These are phyloP conservation scores for Heterodera schachtii DNA, from an alignment of 1,140 invertebrate species.

Conservation along the genomic window DNA sequence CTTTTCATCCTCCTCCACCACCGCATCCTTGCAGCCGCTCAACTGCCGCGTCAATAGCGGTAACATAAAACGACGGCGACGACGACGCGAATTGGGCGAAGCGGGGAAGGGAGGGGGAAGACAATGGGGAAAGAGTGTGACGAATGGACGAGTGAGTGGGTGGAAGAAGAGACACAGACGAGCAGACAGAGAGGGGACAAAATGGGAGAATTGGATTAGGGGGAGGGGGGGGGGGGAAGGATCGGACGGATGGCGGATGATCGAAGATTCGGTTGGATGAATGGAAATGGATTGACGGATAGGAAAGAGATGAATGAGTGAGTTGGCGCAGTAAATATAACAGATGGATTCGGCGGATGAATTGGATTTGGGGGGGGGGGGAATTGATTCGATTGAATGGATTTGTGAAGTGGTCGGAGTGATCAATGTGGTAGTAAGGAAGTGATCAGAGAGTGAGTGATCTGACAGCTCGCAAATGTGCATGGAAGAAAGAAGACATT, in stretches of 20 bases:
- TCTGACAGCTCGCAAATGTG: too few species aligned
- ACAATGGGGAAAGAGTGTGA: background rate
- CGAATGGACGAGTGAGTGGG: background rate
- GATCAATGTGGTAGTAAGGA: background rate
- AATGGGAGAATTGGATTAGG: background rate
- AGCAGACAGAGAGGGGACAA: background rate
- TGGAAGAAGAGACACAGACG: too few species aligned
- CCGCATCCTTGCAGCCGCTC: background rate
- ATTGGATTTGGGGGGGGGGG: background rate
- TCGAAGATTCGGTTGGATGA: conserved; percentile 1
- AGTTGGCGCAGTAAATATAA: background rate
- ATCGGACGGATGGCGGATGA: background rate
- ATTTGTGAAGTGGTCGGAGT: too few species aligned
- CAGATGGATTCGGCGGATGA: background rate
- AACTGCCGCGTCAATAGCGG: background rate
- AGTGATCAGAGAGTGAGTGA: too few species aligned
- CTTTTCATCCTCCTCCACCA: background rate
- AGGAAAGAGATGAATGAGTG: background rate
- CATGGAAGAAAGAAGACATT: too few species aligned
- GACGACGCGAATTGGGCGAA: background rate
- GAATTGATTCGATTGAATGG: background rate
- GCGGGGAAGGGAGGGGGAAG: background rate
- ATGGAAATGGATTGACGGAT: background rate
- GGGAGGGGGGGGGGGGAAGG: background rate
- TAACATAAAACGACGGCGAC: background rate